phyloP scores from a whole-genome alignment of 2,113 vertebrate genomes.

The Scalopus aquaticus region DNA sequence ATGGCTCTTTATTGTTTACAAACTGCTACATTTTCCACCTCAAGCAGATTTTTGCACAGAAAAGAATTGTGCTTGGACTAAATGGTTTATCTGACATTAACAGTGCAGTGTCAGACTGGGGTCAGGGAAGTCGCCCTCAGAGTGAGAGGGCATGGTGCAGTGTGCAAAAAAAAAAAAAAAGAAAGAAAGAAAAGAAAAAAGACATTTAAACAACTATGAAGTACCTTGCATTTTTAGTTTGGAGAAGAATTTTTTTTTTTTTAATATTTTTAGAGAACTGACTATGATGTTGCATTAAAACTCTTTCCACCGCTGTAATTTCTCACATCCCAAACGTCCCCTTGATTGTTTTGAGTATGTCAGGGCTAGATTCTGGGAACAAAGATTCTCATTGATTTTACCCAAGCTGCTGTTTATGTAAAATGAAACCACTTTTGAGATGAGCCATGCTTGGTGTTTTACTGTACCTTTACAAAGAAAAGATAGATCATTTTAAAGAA shows the following conservation, averaged over 20 bases:
- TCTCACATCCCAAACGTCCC: constrained; percentile 11
- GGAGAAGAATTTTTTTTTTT: constrained; percentile 31
- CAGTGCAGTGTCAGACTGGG: constrained; percentile 63
- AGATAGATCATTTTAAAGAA: constrained; percentile 3
- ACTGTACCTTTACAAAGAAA: constrained; percentile 32
- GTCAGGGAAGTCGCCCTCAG: constrained; percentile 64
- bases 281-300: background rate
- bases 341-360: background rate
- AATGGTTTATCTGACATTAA: constrained; percentile 81
- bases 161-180: constrained; percentile 3
- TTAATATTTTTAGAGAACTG: constrained; percentile 35
- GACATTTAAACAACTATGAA: background rate
- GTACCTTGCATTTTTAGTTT: constrained; percentile 58
- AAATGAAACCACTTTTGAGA: constrained; percentile 53
- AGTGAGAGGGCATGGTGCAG: constrained; percentile 28
- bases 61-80: constrained; percentile 74
- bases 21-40: constrained; percentile 81
- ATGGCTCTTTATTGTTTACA: constrained; percentile 80
- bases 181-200: background rate
- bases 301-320: background rate
- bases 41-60: constrained; percentile 81
- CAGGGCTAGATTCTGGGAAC: background rate
- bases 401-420: constrained; percentile 56
- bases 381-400: constrained; percentile 63
- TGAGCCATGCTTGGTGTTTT: background rate